Evolutionary conservation across 2,888 invertebrate species (phyloP).

Genomic region (Ephialtes manifestator): DNA sequence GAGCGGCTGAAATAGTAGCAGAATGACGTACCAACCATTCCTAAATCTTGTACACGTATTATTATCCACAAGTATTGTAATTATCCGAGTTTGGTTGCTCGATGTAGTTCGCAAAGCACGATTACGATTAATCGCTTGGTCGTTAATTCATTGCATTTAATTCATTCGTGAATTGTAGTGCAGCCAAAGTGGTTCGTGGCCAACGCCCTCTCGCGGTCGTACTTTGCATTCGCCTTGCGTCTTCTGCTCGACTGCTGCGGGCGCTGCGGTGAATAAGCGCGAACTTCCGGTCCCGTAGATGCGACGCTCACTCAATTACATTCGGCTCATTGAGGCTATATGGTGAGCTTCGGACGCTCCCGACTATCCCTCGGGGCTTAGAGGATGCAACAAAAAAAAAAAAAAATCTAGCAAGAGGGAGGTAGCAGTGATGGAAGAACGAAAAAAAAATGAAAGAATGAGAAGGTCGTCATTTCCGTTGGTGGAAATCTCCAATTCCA

Average conservation of each 20-base stretch:
- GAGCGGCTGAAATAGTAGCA: constrained; percentile 5
- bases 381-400: constrained; percentile 53
- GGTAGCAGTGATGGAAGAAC: not conserved
- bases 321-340: constrained; percentile 34
- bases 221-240: constrained; percentile 26
- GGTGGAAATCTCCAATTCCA: constrained; percentile 51
- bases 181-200: constrained; percentile 55
- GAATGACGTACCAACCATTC: not conserved
- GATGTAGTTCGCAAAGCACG: constrained; percentile 67
- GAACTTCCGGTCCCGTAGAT: constrained; percentile 81
- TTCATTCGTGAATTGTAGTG: constrained; percentile 83
- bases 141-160: constrained; percentile 83
- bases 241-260: constrained; percentile 16
- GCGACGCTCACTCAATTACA: constrained; percentile 49
- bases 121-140: constrained; percentile 81
- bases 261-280: constrained; percentile 82
- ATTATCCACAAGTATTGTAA: constrained; percentile 77
- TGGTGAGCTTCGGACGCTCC: constrained; percentile 1
- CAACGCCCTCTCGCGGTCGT: constrained; percentile 79
- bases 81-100: constrained; percentile 1
- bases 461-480: constrained; percentile 35
- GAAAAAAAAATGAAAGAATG: constrained; percentile 3
- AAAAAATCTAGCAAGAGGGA: constrained; percentile 10
- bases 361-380: not conserved
- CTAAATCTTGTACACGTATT: constrained; percentile 9